Base-by-base conservation (phyloP, 2,888 invertebrate species). In the Ypsolopha sequella region DNA sequence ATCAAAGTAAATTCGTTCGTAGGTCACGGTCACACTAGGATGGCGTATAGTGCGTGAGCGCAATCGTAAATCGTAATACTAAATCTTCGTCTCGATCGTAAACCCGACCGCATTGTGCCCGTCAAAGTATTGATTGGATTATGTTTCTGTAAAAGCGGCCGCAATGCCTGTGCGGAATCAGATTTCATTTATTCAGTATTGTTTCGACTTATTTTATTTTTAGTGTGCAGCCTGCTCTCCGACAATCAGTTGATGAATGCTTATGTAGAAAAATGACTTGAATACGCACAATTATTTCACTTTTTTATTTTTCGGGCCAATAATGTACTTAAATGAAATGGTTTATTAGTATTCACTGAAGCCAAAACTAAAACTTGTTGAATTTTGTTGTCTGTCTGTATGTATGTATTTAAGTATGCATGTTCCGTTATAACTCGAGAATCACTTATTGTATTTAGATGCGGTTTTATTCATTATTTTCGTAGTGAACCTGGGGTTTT, bases 71-170 rank as follows among this genome's bases (percentile, higher is more conserved):
- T 72, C 61, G 63, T 60, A 56, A 56, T 63, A 70, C 71, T 76
- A 75, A 78, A 77, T 77, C 74, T 73, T 72, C 34, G 14, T 59
- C 60, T 64, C 64, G 66, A 58, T 67, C 70, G 74, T 77, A 73
- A 75, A 71, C 64, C 62, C 59, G 62, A 72, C 73, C 76, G 68
- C 72, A 70, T 65, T 71, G 70, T 70, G 65, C 59, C 68, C 70
- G 70, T 70, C 67, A 70, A 68, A 68, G 66, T 77, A 79, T 79
- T 70, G 76, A 79, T 78, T 77, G 69, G 65, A 69, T 70, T 68
- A 71, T 63, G 63, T 60, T 57, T 58, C 59, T 55, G 60, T 59
- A 64, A 65, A 68, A 66, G 63, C 61, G 63, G 67, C 70, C 75
- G 68, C 68, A 66, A 54, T 56, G 62, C 60, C 60, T 53, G 54